These are phyloP conservation scores for Hippoglossus hippoglossus DNA, from an alignment of 2,797 vertebrate species.

Conservation along the genomic window DNA sequence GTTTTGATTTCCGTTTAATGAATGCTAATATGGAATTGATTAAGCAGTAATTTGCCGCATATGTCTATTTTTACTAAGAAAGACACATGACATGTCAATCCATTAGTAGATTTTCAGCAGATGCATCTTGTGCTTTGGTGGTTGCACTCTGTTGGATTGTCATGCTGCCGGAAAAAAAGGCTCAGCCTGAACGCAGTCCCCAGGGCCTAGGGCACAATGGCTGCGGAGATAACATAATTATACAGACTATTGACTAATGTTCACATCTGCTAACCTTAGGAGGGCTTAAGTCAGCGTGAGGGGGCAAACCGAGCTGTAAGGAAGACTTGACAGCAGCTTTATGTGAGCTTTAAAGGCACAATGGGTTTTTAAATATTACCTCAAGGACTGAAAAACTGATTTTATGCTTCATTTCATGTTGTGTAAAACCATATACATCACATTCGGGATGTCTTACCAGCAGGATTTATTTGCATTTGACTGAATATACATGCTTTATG, in stretches of 20 bases:
- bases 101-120: slow-evolving; percentile 39
- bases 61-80: slow-evolving; percentile 34
- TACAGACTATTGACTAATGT: slow-evolving; percentile 67
- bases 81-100: slow-evolving; percentile 33
- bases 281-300: slow-evolving; percentile 7
- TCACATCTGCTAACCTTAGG: slow-evolving; percentile 67
- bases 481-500: background rate
- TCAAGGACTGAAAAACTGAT: background rate
- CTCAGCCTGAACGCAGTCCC: slow-evolving; percentile 21
- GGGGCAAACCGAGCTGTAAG: slow-evolving; percentile 22
- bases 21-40: slow-evolving; percentile 42
- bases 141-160: slow-evolving; percentile 52
- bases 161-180: slow-evolving; percentile 42
- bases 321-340: slow-evolving; percentile 20
- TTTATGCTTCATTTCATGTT: slow-evolving; percentile 13
- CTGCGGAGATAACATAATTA: slow-evolving; percentile 67
- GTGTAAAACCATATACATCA: background rate
- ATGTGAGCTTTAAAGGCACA: slow-evolving; percentile 6
- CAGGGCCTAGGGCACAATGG: slow-evolving; percentile 43
- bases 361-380: background rate
- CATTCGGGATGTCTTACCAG: slow-evolving; percentile 4
- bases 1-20: slow-evolving; percentile 48
- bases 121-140: slow-evolving; percentile 32
- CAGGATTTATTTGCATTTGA: slow-evolving; percentile 7
- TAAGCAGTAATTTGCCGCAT: slow-evolving; percentile 27